phyloP scores from a whole-genome alignment of 2,113 vertebrate genomes.

The Aleadryas rufinucha region DNA sequence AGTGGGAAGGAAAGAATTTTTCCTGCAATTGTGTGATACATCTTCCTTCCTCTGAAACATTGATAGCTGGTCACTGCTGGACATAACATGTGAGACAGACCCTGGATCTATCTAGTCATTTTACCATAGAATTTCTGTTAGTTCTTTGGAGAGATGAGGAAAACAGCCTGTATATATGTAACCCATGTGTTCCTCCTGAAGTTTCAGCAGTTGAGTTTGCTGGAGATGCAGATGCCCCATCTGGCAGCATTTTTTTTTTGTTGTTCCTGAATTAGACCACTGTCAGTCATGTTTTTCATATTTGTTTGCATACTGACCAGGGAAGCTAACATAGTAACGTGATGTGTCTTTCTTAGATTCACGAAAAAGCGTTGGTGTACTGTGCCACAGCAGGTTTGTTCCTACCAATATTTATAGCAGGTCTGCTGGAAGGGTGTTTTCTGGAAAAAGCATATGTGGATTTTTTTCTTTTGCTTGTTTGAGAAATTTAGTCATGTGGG shows the following conservation, averaged over 20 bases:
- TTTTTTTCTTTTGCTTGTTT: not conserved
- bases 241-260: not conserved
- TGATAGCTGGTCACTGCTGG: not conserved
- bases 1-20: not conserved
- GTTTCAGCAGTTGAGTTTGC: not conserved
- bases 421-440: not conserved
- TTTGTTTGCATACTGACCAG: not conserved
- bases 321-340: not conserved
- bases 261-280: not conserved
- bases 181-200: not conserved
- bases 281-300: not conserved
- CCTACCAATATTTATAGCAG: not conserved
- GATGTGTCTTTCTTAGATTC: not conserved
- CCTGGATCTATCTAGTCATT: not conserved
- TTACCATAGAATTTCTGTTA: not conserved
- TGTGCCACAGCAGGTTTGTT: not conserved
- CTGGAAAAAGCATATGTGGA: not conserved
- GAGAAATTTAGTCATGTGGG: not conserved
- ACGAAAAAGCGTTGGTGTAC: not conserved
- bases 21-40: not conserved
- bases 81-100: rapidly evolving
- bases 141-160: not conserved
- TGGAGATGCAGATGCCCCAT: not conserved
- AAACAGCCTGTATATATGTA: not conserved
- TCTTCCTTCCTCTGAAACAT: not conserved